Evolutionary conservation across 2,113 vertebrate genomes (phyloP).

Genomic region (Guaruba guarouba): DNA sequence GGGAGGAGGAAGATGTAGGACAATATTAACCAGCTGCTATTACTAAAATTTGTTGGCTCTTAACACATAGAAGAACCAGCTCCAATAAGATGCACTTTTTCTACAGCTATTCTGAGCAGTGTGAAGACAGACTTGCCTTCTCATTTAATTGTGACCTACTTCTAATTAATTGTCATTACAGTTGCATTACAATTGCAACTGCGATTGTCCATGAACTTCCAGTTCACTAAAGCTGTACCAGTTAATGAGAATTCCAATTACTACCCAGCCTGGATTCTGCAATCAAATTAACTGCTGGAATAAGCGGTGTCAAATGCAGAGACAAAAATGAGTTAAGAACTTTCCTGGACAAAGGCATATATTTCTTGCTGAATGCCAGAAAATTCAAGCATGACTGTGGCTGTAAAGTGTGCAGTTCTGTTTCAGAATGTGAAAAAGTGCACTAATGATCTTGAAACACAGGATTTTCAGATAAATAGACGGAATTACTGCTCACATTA

Average conservation of each 20-base stretch:
- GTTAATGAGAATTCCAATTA: background rate
- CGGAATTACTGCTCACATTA: background rate
- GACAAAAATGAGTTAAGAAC: background rate
- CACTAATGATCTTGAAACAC: background rate
- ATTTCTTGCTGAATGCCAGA: background rate
- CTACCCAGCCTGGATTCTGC: background rate
- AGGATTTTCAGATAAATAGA: background rate
- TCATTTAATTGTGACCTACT: background rate
- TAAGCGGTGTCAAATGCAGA: background rate
- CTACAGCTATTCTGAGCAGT: background rate
- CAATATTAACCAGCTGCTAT: conserved; percentile 25
- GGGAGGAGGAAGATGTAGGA: conserved; percentile 9
- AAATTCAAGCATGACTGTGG: background rate
- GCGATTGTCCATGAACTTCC: background rate
- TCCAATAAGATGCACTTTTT: background rate
- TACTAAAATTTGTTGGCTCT: background rate
- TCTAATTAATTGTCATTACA: background rate
- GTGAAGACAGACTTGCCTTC: background rate
- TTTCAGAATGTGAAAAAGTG: background rate
- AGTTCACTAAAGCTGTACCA: background rate
- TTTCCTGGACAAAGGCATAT: background rate
- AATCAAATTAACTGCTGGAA: background rate
- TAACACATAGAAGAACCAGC: background rate
- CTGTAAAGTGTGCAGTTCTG: background rate
- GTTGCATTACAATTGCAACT: background rate